Base-by-base conservation (phyloP, 2,888 invertebrate species). In the Coleophora deauratella region DNA sequence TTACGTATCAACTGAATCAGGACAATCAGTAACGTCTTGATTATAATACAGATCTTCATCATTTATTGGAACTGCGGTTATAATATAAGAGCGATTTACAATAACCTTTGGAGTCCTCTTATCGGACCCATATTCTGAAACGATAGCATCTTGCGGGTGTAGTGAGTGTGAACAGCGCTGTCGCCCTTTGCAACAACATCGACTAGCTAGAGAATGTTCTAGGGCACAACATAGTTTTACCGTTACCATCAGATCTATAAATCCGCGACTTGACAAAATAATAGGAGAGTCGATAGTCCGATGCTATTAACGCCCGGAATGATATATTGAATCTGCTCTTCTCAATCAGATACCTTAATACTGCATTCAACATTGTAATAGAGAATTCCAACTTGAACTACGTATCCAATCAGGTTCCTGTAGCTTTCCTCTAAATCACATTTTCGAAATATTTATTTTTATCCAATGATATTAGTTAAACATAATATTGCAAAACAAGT, bases 271-370 rank as follows among this genome's bases (percentile, higher is more conserved):
- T 82, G 84, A 84, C 84, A 85, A 84, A 85, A 85, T 85, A 85
- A 85, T 85, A 82, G 82, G 74, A 65, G 68, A 68, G 66, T 59
- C 74, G 78, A 77, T 80, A 72, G 68, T 72, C 72, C 70, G 62
- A 65, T 65, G 78, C 82, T 78, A 84, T 85, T 85, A 84, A 85
- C 84, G 84, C 80, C 76, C 62, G 57, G 61, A 64, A 76, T 82
- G 84, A 85, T 84, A 84, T 85, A 84, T 82, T 74, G 76, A 68
- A 65, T 69, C 70, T 71, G 61, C 68, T 71, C 73, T 59, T 74
- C 78, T 77, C 81, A 78, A 82, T 84, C 82, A 79, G 84, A 82
- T 85, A 79, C 78, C 73, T 82, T 76, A 79, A 82, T 81, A 79
- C 66, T 55, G 62, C 58, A 62, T 61, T 63, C 60, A 54, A 52